Evolutionary conservation across 2,888 invertebrate species (phyloP).

Genomic region (Linhomoeus sp.): DNA sequence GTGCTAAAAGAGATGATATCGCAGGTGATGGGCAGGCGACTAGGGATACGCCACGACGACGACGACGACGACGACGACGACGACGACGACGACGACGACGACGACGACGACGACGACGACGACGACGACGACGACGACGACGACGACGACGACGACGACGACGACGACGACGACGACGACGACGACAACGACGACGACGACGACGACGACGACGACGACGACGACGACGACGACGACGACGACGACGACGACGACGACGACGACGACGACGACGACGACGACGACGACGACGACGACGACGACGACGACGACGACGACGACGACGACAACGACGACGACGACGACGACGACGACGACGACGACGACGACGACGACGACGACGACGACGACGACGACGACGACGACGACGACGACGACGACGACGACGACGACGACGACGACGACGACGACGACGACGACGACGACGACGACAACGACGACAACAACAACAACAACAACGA

Average conservation of each 20-base stretch:
- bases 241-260: constrained; percentile 5
- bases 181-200: not conserved
- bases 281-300: constrained; percentile 4
- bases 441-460: constrained; percentile 7
- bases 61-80: not conserved
- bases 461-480: constrained; percentile 8
- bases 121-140: no score
- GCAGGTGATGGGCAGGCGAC: no score
- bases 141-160: not conserved
- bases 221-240: not conserved
- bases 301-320: constrained; percentile 4
- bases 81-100: not conserved
- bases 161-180: not conserved
- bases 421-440: no score
- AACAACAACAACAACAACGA: constrained; percentile 2
- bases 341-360: constrained; percentile 4
- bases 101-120: no score
- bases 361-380: not conserved
- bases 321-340: not conserved
- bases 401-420: no score
- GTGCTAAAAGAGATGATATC: no score
- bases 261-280: constrained; percentile 5
- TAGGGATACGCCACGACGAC: not conserved
- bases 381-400: not conserved
- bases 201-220: not conserved